Evolutionary conservation across 2,888 invertebrate genomes (phyloP), one percentile per base, ranked within the genome.

Genomic region (Colostygia pectinataria): DNA sequence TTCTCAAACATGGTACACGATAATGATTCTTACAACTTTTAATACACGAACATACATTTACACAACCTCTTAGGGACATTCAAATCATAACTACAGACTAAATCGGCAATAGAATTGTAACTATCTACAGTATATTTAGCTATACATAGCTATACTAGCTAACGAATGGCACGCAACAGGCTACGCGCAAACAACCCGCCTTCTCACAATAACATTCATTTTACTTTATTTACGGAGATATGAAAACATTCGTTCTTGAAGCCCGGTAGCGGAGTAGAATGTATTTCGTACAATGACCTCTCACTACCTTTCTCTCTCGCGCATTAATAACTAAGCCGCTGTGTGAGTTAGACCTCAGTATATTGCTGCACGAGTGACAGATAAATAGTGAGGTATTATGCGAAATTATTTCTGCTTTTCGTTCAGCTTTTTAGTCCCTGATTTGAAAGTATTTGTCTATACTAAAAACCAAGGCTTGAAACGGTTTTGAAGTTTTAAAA

Each of bases 61-160:
- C 40, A 48, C 53, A 41, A 48, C 41, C 44, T 37, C 20, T 8
- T 24, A 37, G 38, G 32, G 43, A 53, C 49, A 45, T 41, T 41
- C 40, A 38, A 38, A 46, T 42, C 29, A 47, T 53, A 60, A 32
- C 49, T 55, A 53, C 4, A 42, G 61, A 36, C 49, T 56, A 59
- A 25, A 39, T 29, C 38, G 38, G 54, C 67, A 61, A 59, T 69
- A 79, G 63, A 83, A 76, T 84, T 82, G 63, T 67, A 72, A 70
- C 82, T 83, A 84, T 71, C 78, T 84, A 83, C 65, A 59, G 71
- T 77, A 84, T 74, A 77, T 71, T 82, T 79, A 77, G 69, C 83
- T 83, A 83, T 42, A 41, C 32, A 24, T 34, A 34, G 43, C 48
- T 46, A 36, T 43, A 40, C 20, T 52, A 79, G 72, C 71, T 74